Evolutionary conservation across 2,888 invertebrate genomes (phyloP), one percentile per base, ranked within the genome.

Genomic region (Conchocele bisecta): DNA sequence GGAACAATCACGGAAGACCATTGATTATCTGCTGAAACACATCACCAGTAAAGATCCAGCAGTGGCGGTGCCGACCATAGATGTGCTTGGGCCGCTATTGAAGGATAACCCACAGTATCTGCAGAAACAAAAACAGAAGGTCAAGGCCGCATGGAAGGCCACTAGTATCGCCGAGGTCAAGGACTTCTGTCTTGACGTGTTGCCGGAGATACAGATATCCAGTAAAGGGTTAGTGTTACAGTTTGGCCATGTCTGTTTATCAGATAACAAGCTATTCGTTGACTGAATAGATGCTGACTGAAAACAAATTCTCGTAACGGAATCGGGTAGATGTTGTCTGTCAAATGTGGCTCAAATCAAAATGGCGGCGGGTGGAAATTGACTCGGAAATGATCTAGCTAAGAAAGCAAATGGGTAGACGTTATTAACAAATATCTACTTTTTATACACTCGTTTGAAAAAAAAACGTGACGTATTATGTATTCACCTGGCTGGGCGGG

Each of bases 21-120:
- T 60, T 4, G 75, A 75, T n/a, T 71, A 68, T 29, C 41, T 75
- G 9, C 60, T 68, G 61, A 71, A 64, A 31, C 58, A 60, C 51
- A 33, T 60, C 3, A 48, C 39, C 15, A 48, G 31, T 46, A 71
- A 50, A 46, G 46, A 71, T 28, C 50, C 41, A 0, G 33, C 33
- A 31, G 56, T 68, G n/a, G 37, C 68, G 9, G n/a, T 57, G 1
- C 51, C 48, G 56, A 71, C 75, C 42, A 71, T 68, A 71, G 57
- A 71, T 48, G 65, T 53, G 24, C 42, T 71, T 6, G 57, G 41
- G 7, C 64, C 65, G 2, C 41, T 75, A 22, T 22, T 75, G 4
- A 64, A 65, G 31, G 65, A 60, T 33, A 64, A 46, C 28, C 60
- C 65, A 31, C 28, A 28, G 13, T 46, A 50, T 42, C 37, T 71